Conservation (phyloP, 2,797 vertebrate genomes). For the Calcarius lapponicus region DNA sequence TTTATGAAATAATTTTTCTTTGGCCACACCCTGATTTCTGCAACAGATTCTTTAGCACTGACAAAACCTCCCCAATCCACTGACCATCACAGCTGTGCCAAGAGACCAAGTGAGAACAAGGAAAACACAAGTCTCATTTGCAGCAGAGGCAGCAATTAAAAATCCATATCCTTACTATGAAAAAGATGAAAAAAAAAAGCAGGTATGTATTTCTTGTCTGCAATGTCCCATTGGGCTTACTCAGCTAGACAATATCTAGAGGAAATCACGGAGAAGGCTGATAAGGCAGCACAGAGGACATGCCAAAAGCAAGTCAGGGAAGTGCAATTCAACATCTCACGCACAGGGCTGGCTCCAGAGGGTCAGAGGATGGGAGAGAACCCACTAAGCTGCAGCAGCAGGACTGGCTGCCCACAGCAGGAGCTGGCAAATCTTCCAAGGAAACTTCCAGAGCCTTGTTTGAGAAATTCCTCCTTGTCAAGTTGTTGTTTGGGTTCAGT, state of each 20-base stretch:
- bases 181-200: not conserved
- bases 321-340: slow-evolving; percentile 13
- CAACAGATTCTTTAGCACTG: slow-evolving; percentile 10
- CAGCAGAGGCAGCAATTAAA: slow-evolving; percentile 16
- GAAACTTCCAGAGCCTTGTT: not conserved
- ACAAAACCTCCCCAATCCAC: not conserved
- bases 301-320: slow-evolving; percentile 6
- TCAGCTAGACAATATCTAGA: slow-evolving; percentile 8
- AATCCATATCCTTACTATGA: not conserved
- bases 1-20: not conserved
- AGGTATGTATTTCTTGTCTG: not conserved
- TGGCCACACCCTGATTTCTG: not conserved
- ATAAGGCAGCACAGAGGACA: slow-evolving; percentile 20
- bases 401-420: not conserved
- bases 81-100: not conserved
- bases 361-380: not conserved
- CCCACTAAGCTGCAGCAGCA: not conserved
- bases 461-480: not conserved
- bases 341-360: not conserved
- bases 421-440: not conserved
- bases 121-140: not conserved
- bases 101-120: not conserved
- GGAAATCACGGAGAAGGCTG: slow-evolving; percentile 57
- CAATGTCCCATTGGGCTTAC: not conserved
- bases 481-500: not conserved